phyloP scores from a whole-genome alignment of 2,888 invertebrate genomes.

The Germaria angustata region DNA sequence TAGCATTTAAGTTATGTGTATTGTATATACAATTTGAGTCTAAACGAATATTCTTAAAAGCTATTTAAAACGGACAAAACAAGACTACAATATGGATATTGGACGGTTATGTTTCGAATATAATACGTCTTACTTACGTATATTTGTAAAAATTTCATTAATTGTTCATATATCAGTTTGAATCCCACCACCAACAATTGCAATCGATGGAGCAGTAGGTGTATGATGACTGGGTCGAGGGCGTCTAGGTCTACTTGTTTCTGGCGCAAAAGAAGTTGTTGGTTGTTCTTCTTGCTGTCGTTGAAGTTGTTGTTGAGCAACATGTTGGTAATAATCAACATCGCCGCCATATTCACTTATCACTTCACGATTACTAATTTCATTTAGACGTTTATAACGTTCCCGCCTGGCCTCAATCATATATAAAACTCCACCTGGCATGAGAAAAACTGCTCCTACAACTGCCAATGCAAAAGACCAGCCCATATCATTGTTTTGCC shows the following conservation, averaged over 20 bases:
- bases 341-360: conserved; percentile 84
- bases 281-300: conserved; percentile 33
- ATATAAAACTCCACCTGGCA: conserved; percentile 89
- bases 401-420: conserved; percentile 90
- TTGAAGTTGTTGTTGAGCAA: conserved; percentile 61
- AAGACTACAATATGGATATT: conserved; percentile 38
- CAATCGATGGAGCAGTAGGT: conserved; percentile 67
- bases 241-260: conserved; percentile 75
- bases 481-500: conserved; percentile 96
- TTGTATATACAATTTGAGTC: not conserved
- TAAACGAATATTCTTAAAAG: conserved; percentile 1
- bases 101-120: conserved; percentile 66
- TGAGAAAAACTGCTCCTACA: conserved; percentile 87
- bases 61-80: conserved; percentile 26
- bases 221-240: conserved; percentile 73
- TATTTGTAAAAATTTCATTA: not conserved
- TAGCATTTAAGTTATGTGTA: too few relatives aligned
- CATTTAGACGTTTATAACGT: conserved; percentile 86
- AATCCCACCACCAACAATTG: conserved; percentile 79
- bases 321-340: conserved; percentile 79
- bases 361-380: conserved; percentile 85
- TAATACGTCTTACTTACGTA: conserved; percentile 43
- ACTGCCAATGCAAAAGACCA: conserved; percentile 96
- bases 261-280: conserved; percentile 72
- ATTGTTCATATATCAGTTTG: conserved; percentile 87